A percentile compares a stretch with the other conserved stretches of the same genome.
Evolutionary conservation across 1,140 invertebrate genomes (phyloP).

Genomic region (Hydropsyche tenuis): DNA sequence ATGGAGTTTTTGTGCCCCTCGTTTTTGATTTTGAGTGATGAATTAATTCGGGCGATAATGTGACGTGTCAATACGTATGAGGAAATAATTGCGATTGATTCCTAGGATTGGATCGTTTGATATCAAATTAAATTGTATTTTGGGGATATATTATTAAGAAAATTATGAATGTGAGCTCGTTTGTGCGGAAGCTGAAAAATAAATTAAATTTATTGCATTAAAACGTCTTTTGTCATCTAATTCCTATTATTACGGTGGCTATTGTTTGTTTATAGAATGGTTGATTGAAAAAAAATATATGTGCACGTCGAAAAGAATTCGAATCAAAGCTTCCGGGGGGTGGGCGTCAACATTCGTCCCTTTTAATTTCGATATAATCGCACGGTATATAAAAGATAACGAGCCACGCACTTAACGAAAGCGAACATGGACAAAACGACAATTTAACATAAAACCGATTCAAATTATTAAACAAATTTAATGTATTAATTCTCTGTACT

Average conservation of each 20-base stretch:
- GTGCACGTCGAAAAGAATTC: background rate
- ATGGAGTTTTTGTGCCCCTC: background rate
- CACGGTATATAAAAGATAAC: background rate
- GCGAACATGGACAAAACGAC: no score
- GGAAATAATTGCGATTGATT: background rate
- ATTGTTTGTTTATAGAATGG: background rate
- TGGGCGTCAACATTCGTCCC: conserved; percentile 6
- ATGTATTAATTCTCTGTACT: no score
- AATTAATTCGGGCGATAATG: conserved; percentile 18
- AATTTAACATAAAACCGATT: no score
- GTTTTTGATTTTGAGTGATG: conserved; percentile 17
- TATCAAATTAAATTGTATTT: no score
- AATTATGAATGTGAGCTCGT: no score
- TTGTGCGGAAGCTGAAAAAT: no score
- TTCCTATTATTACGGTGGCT: background rate
- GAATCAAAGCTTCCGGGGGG: conserved; percentile 19
- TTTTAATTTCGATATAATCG: conserved; percentile 17
- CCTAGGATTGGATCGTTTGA: no score
- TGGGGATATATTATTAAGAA: no score
- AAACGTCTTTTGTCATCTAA: background rate
- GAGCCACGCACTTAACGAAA: no score
- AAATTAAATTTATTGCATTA: no score
- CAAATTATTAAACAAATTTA: no score
- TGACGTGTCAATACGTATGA: conserved; percentile 11
- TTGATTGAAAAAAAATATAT: conserved; percentile 4